A percentile compares a stretch with the other conserved stretches of the same genome.
These are phyloP conservation scores for Agonopterix subpropinquella DNA, from an alignment of 2,888 invertebrate genomes.

Conservation along the genomic window DNA sequence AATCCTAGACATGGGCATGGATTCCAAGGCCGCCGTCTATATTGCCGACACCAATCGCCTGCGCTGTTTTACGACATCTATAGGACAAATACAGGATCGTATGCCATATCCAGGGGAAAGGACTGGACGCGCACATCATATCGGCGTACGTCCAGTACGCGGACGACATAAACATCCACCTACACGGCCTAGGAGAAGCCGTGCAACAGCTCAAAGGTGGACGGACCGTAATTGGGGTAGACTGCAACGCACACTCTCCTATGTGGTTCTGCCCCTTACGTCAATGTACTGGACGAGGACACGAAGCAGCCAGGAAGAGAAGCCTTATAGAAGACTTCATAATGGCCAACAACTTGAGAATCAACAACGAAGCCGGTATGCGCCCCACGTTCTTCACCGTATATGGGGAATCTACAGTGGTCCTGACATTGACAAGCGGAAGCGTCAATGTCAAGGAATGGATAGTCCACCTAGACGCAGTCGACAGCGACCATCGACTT, in stretches of 20 bases:
- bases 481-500: conserved; percentile 17
- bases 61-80: background rate
- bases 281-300: conserved; percentile 13
- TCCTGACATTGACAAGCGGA: conserved; percentile 14
- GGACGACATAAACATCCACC: background rate
- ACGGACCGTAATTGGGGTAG: background rate
- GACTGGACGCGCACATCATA: background rate
- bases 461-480: conserved; percentile 11
- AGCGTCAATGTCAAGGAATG: conserved; percentile 5
- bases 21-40: background rate
- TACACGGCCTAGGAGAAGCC: background rate
- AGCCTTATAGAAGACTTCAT: conserved; percentile 13
- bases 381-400: conserved; percentile 12
- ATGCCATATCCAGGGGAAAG: background rate
- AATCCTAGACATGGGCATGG: background rate
- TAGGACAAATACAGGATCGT: background rate
- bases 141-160: background rate
- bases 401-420: conserved; percentile 19
- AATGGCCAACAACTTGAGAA: conserved; percentile 1
- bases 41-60: background rate
- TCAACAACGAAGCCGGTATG: conserved; percentile 8
- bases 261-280: conserved; percentile 14
- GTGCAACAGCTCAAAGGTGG: background rate
- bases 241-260: conserved; percentile 12
- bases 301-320: conserved; percentile 3